Conservation (phyloP, 1,140 invertebrate species). For the Neelides sp. region DNA sequence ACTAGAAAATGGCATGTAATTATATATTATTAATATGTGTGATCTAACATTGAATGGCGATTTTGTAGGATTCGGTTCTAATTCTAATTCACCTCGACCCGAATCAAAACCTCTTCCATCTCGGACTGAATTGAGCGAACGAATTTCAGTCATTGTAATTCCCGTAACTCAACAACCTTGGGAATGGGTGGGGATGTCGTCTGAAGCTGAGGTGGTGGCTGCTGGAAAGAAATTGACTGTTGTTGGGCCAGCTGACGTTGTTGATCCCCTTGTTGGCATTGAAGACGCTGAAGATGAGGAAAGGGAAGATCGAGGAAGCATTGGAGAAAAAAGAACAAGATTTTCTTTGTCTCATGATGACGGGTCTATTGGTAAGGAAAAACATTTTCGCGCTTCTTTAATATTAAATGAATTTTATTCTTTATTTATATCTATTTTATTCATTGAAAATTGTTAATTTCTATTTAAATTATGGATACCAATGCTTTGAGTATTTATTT, state of each 20-base stretch:
- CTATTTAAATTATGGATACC: no score
- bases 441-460: no score
- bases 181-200: slow-evolving; percentile 61
- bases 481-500: no score
- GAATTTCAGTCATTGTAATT: slow-evolving; percentile 25
- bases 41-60: no score
- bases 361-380: slow-evolving; percentile 51
- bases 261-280: slow-evolving; percentile 8
- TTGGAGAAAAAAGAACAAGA: slow-evolving; percentile 47
- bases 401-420: no score
- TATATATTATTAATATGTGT: no score
- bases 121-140: neutral
- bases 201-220: slow-evolving; percentile 31
- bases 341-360: slow-evolving; percentile 83
- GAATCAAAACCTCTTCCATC: neutral
- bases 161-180: slow-evolving; percentile 17
- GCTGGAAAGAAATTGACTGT: slow-evolving; percentile 34
- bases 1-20: no score
- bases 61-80: neutral
- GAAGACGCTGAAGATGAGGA: slow-evolving; percentile 31
- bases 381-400: no score
- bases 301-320: slow-evolving; percentile 35
- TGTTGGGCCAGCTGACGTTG: slow-evolving; percentile 28
- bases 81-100: neutral
- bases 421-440: no score